phyloP scores from a whole-genome alignment of 2,113 vertebrate species.

The Myotis lucifugus region DNA sequence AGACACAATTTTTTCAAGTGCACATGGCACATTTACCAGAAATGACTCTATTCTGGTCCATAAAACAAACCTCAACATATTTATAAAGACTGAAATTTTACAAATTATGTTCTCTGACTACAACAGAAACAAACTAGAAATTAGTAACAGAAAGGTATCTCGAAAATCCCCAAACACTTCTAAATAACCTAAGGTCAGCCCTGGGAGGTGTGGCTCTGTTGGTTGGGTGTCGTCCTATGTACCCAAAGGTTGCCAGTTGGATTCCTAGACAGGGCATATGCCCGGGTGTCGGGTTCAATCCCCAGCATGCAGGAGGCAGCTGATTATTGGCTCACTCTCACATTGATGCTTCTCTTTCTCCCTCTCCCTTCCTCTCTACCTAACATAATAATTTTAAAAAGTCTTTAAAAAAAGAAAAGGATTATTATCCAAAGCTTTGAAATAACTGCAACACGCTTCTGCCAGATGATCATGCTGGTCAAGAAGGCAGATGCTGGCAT shows the following conservation, averaged over 20 bases:
- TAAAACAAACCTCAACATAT: conserved; percentile 20
- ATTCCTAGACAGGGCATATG: background rate
- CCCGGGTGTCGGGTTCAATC: too few species aligned
- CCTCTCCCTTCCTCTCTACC: background rate
- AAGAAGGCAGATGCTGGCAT: background rate
- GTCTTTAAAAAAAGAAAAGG: background rate
- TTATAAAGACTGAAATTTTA: conserved; percentile 8
- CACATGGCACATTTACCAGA: background rate
- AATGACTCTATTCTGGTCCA: background rate
- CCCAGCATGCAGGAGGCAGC: background rate
- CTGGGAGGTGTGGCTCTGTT: background rate
- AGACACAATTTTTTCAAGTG: conserved; percentile 7
- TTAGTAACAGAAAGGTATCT: background rate
- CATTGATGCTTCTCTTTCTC: background rate
- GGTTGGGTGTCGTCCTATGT: background rate
- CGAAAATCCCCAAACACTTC: background rate
- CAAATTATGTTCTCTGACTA: background rate
- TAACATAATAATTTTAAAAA: background rate
- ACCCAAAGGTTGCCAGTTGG: background rate
- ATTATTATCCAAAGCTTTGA: background rate
- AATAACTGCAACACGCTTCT: background rate
- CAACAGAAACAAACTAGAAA: conserved; percentile 42
- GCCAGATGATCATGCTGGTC: background rate
- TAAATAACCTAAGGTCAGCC: background rate
- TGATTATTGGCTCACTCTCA: background rate